Base-by-base conservation (phyloP, 1,140 invertebrate species). In the Lordiphosa stackelbergi region DNA sequence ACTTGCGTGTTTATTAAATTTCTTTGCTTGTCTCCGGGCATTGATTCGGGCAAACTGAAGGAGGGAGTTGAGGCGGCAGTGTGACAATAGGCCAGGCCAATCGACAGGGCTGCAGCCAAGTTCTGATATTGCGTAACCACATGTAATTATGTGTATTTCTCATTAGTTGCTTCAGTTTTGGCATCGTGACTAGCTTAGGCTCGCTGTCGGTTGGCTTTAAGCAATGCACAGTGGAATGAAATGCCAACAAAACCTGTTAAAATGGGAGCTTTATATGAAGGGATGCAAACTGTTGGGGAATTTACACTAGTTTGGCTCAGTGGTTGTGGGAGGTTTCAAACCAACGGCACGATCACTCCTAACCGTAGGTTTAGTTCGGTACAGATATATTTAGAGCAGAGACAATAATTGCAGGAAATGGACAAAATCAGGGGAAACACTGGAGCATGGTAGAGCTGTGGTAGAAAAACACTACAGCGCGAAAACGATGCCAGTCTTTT, bases 1-100 rank as follows among this genome's bases (percentile, higher is more conserved):
- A 83, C 72, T 83, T 83, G 77, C 77, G 77, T 83, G 77, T 83
- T 83, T 83, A 83, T 83, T 83, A 83, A 83, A 83, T 83, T 83
- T 73, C 69, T 70, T 57, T 72, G 78, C 58, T 61, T 83, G 77
- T 84, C 72, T 73, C 41, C 45, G 59, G 48, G 64, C 75, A 83
- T 81, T 83, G 77, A 83, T 81, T 81, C 77, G 37, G 46, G 12
- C 41, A 55, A 36, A 9, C 8, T 10, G 48, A 31, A 6, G 34
- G 42, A 4, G 28, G 22, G 8, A 45, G 11, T 19, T 40, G 11
- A 28, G 36, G 38, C 48, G 52, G 3, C 19, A 4, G 16, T 51
- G 45, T 42, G 53, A 41, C 58, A 60, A 56, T 42, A 46, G 47
- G 35, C 28, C 16, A 28, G 35, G 38, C 31, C 16, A 24, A 38